A percentile compares a stretch with the other conserved stretches of the same genome.
These are phyloP conservation scores for Leptopilina clavipes DNA, from an alignment of 1,140 invertebrate species.

Conservation along the genomic window DNA sequence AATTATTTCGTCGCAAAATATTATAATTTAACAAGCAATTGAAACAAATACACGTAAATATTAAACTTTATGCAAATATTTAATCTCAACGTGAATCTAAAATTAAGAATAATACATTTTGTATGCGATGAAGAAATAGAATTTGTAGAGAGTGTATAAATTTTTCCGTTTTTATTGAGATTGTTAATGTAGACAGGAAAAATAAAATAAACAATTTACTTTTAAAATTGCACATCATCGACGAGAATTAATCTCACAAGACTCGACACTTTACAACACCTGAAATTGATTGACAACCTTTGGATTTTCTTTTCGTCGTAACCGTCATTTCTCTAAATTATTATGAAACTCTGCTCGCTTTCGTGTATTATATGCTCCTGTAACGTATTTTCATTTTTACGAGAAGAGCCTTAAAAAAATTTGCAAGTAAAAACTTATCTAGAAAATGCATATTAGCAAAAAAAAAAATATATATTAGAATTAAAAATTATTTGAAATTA, in stretches of 20 bases:
- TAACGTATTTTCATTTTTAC: not conserved
- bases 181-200: not conserved
- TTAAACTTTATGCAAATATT: too few relatives aligned
- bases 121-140: not conserved
- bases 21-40: too few relatives aligned
- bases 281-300: conserved; percentile 7
- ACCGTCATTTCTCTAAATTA: conserved; percentile 16
- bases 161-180: not conserved
- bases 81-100: too few relatives aligned
- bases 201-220: not conserved
- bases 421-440: not conserved
- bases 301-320: not conserved
- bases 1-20: too few relatives aligned
- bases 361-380: not conserved
- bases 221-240: conserved; percentile 7
- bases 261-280: not conserved
- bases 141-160: not conserved
- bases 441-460: too few relatives aligned
- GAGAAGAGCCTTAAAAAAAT: not conserved
- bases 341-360: not conserved
- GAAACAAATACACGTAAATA: too few relatives aligned
- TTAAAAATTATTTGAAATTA: too few relatives aligned
- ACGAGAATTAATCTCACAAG: not conserved
- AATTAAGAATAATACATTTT: not conserved
- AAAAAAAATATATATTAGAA: too few relatives aligned